phyloP scores from a whole-genome alignment of 2,797 vertebrate genomes.

The Glossophaga mutica region DNA sequence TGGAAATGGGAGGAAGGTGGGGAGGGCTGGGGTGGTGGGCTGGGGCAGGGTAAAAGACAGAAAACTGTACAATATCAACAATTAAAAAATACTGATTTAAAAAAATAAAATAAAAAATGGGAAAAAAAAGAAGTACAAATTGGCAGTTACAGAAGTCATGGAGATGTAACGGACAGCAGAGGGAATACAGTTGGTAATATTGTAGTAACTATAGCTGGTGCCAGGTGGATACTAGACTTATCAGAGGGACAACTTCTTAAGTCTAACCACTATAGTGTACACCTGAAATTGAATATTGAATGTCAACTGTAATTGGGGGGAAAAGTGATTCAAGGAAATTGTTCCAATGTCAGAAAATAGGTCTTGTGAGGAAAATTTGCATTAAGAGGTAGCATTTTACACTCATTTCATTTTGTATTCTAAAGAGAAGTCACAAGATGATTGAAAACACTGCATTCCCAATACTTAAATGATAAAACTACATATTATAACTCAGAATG shows the following conservation, averaged over 20 bases:
- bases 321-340: neutral
- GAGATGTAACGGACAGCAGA: neutral
- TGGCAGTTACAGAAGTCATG: neutral
- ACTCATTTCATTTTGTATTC: slow-evolving; percentile 10
- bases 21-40: too few species aligned
- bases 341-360: neutral
- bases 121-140: neutral
- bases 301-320: neutral
- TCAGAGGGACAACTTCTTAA: neutral
- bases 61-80: too few species aligned
- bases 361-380: neutral
- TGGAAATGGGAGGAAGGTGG: too few species aligned
- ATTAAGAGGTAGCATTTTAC: neutral
- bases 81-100: too few species aligned
- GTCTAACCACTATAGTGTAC: neutral
- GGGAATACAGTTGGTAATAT: neutral
- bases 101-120: too few species aligned
- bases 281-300: neutral
- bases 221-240: neutral
- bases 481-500: neutral
- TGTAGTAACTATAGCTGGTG: too few species aligned
- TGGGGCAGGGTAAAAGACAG: too few species aligned
- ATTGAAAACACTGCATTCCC: neutral
- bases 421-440: neutral
- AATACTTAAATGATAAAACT: neutral